Evolutionary conservation across 2,888 invertebrate species (phyloP).

Genomic region (Dione vanillae): DNA sequence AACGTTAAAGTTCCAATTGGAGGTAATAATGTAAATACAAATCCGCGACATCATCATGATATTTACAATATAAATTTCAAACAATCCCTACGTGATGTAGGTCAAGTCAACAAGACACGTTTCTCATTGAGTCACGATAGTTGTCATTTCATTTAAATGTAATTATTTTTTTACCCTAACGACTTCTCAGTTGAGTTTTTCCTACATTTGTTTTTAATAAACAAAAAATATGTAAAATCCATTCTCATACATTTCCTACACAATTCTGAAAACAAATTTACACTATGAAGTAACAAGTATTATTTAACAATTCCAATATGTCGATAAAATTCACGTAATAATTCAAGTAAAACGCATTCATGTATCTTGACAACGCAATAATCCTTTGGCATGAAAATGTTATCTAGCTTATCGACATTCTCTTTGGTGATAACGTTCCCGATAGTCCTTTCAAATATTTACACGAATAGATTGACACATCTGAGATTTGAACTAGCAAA

Average conservation of each 20-base stretch:
- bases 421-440: neutral
- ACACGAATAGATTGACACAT: neutral
- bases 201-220: neutral
- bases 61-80: neutral
- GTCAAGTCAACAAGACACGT: neutral
- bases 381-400: constrained; percentile 1
- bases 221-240: neutral
- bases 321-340: neutral
- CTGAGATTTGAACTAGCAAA: neutral
- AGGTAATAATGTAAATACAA: neutral
- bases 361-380: constrained; percentile 2
- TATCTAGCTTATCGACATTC: neutral
- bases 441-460: neutral
- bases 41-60: neutral
- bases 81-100: constrained; percentile 2
- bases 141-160: neutral
- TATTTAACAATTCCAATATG: neutral
- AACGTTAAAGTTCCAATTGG: neutral
- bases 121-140: neutral
- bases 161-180: neutral
- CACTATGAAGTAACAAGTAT: neutral
- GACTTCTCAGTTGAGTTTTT: neutral
- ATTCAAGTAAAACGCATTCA: neutral
- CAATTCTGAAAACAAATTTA: neutral
- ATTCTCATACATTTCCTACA: neutral